phyloP scores from a whole-genome alignment of 2,888 invertebrate genomes.

The Tachina fera region DNA sequence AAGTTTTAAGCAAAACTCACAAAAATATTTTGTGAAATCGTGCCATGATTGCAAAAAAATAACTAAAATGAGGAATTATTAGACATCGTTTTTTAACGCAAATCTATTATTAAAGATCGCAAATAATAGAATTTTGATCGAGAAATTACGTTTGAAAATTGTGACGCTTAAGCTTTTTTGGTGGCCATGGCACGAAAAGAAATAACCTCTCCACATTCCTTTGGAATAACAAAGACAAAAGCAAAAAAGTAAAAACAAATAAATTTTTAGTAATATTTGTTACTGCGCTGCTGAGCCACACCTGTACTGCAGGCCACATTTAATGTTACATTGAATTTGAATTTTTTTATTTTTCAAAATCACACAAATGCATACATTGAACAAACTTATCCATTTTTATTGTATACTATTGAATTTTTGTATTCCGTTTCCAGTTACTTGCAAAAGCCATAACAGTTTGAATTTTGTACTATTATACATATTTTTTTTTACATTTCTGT shows the following conservation, averaged over 20 bases:
- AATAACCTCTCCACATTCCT: neutral
- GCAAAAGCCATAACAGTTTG: neutral
- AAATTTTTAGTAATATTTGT: conserved; percentile 41
- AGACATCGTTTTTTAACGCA: no score
- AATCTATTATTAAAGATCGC: no score
- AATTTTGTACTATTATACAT: neutral
- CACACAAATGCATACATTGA: neutral
- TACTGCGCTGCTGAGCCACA: conserved; percentile 28
- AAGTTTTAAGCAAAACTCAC: no score
- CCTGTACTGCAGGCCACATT: conserved; percentile 42
- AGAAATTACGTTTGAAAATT: no score
- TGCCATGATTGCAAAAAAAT: no score
- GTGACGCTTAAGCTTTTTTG: no score
- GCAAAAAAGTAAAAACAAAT: conserved; percentile 2
- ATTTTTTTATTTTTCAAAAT: neutral
- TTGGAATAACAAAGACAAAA: neutral
- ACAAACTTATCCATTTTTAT: neutral
- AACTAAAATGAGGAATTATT: no score
- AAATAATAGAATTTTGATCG: no score
- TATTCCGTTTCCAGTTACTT: conserved; percentile 21
- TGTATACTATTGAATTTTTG: conserved; percentile 18
- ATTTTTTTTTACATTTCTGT: conserved; percentile 11
- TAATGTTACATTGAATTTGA: neutral
- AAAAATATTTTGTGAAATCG: no score
- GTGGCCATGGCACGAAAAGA: no score